phyloP scores from a whole-genome alignment of 2,113 vertebrate species.

The Apeltes quadracus region DNA sequence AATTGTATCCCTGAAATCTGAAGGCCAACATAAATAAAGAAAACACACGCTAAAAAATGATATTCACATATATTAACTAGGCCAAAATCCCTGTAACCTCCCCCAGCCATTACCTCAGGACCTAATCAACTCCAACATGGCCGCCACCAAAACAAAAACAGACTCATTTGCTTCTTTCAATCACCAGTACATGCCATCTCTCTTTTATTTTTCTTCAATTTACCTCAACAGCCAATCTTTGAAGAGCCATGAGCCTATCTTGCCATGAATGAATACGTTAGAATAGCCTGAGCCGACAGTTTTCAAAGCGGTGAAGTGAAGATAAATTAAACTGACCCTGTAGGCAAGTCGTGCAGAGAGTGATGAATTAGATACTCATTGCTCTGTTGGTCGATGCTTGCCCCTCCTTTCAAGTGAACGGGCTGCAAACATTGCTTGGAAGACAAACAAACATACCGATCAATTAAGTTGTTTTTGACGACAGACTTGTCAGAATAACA shows the following conservation, averaged over 20 bases:
- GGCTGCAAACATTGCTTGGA: slow-evolving; percentile 44
- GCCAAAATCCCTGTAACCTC: slow-evolving; percentile 36
- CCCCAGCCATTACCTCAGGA: slow-evolving; percentile 54
- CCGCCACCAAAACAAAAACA: slow-evolving; percentile 72
- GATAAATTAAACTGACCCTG: slow-evolving; percentile 83
- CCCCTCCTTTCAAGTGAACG: slow-evolving; percentile 61
- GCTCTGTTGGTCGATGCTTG: slow-evolving; percentile 65
- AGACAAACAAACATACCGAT: slow-evolving; percentile 67
- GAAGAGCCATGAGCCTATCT: slow-evolving; percentile 78
- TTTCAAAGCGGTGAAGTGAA: slow-evolving; percentile 84
- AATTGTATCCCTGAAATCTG: slow-evolving; percentile 30
- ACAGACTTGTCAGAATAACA: slow-evolving; percentile 55
- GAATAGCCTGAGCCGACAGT: slow-evolving; percentile 85
- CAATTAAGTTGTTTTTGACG: slow-evolving; percentile 62
- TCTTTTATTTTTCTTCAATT: slow-evolving; percentile 56
- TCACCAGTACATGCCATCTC: slow-evolving; percentile 32
- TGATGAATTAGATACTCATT: slow-evolving; percentile 84
- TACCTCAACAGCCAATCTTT: slow-evolving; percentile 72
- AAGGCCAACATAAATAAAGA: slow-evolving; percentile 19
- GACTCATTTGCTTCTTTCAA: slow-evolving; percentile 67
- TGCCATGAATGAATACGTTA: slow-evolving; percentile 84
- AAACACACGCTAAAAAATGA: slow-evolving; percentile 29
- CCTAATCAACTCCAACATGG: slow-evolving; percentile 64
- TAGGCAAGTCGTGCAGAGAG: slow-evolving; percentile 78
- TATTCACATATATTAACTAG: slow-evolving; percentile 28